Base-by-base conservation (phyloP, 2,888 invertebrate genomes). In the Masnerella sp. region DNA sequence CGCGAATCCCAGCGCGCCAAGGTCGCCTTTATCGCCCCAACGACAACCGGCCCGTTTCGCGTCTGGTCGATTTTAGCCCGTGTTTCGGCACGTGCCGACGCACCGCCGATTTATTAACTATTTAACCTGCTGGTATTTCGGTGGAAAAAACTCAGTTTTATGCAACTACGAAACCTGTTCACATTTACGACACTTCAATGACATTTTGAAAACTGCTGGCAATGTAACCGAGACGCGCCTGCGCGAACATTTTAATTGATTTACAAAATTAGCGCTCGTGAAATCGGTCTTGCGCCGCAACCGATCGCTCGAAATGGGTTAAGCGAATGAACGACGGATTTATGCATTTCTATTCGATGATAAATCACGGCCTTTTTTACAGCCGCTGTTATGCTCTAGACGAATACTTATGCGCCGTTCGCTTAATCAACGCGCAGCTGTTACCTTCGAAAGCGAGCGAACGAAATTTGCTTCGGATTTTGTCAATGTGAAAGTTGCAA, bases 141-240 rank as follows among this genome's bases (percentile, higher is more conserved):
- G 9, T 54, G 32, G 32, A 56, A 67, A 49, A 56, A 58, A 45
- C 42, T 22, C 12, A 34, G 25, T 28, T 58, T 58, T 58, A 67
- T 43, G 65, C 43, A 52, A 47, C 56, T 42, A 38, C 25, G 20
- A 64, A 64, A 71, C 70, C 51, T 58, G 62, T 64, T 71, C 56
- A 58, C 45, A 51, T 64, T 62, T 58, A 71, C 38, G 45, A 36
- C 38, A 36, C 36, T 58, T 42, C 36, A 51, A 58, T 64, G 70
- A 20, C 51, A 64, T 42, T 64, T 51, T 42, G 40, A 34, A 40
- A 40, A 61, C 28, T 40, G 32, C 34, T 61, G 12, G 36, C 14
- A 17, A 47, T 32, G 58, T 40, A 17, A 32, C 49, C 25, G 45
- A 30, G 11, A 47, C 20, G 34, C 22, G 12, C 14, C 20, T 15